These are phyloP conservation scores for Mercenaria mercenaria DNA, from an alignment of 1,140 invertebrate species.

Conservation along the genomic window DNA sequence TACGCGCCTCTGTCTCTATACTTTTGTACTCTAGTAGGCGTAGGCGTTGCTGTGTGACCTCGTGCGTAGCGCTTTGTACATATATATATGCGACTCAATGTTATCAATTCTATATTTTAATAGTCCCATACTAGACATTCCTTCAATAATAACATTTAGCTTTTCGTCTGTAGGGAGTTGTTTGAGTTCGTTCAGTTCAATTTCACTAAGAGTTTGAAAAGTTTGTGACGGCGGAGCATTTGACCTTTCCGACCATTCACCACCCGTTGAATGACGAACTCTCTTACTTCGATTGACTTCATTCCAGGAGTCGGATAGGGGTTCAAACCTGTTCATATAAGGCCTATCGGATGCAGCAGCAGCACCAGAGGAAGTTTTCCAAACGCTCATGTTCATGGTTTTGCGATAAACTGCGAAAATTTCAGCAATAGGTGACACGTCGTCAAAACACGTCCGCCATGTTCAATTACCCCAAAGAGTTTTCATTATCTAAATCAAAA, in stretches of 20 bases:
- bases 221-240: not conserved
- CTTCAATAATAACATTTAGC: not conserved
- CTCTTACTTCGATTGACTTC: not conserved
- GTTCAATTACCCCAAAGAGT: not conserved
- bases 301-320: not conserved
- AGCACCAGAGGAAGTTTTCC: not conserved
- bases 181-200: not conserved
- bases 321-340: conserved; percentile 5
- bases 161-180: not conserved
- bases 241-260: not conserved
- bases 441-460: not conserved
- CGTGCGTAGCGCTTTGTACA: not conserved
- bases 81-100: not conserved
- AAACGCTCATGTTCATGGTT: not conserved
- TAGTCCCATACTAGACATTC: not conserved
- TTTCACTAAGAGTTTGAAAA: not conserved
- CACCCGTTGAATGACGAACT: not conserved
- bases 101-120: not conserved
- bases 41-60: not conserved
- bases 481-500: too few relatives aligned
- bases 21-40: not conserved
- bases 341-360: not conserved
- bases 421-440: not conserved
- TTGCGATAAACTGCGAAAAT: not conserved
- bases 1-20: not conserved